Percentiles rank a stretch among this genome's conserved stretches.
These are phyloP conservation scores for Pollimyrus isidori DNA, from an alignment of 2,113 vertebrate species.

Conservation along the genomic window DNA sequence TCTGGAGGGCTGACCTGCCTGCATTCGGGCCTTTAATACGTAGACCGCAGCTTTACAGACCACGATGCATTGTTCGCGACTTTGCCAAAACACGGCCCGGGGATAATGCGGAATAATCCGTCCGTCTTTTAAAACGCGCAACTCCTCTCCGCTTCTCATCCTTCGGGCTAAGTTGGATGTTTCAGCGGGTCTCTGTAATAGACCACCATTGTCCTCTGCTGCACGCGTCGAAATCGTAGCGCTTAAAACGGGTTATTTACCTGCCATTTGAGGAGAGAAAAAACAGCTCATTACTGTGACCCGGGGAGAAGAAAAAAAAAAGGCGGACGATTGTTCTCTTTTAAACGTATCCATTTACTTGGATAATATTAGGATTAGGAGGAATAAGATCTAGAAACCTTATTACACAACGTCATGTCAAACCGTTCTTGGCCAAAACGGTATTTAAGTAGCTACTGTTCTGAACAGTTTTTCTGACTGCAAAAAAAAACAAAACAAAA, in stretches of 20 bases:
- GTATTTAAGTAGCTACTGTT: not conserved
- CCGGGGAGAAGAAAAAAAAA: not conserved
- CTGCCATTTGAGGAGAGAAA: not conserved
- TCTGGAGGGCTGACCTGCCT: constrained; percentile 6
- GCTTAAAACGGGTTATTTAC: not conserved
- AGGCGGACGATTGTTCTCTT: not conserved
- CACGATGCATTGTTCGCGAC: not conserved
- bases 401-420: not conserved
- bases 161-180: not conserved
- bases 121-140: not conserved
- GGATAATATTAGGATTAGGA: constrained; percentile 1
- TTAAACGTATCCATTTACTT: not conserved
- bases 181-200: not conserved
- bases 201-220: not conserved
- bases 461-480: not conserved
- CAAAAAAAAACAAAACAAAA: not conserved
- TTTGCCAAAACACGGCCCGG: not conserved
- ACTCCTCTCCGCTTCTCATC: not conserved
- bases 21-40: not conserved
- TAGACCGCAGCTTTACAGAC: not conserved
- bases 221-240: not conserved
- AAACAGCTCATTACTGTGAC: not conserved
- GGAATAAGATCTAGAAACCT: not conserved
- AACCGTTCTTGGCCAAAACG: not conserved
- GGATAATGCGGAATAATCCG: not conserved